These are phyloP conservation scores for Haliaeetus leucogaster DNA, from an alignment of 2,113 vertebrate species.

Conservation along the genomic window DNA sequence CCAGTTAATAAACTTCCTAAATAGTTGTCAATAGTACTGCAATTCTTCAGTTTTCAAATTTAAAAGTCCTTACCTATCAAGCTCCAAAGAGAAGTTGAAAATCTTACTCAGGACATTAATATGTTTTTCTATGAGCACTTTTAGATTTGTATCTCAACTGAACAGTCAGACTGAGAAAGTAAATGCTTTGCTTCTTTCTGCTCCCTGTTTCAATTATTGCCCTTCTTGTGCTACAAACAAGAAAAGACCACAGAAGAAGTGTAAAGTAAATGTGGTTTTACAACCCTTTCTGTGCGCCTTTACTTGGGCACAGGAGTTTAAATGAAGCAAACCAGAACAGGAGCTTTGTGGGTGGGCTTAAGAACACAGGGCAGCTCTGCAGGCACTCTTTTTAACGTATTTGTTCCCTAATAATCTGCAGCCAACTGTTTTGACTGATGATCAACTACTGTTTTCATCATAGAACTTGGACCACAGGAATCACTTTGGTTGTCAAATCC, in stretches of 20 bases:
- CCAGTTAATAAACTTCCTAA: neutral
- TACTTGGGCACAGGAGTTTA: neutral
- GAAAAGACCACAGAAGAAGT: neutral
- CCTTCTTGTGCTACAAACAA: neutral
- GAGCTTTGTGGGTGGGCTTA: neutral
- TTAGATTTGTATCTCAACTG: neutral
- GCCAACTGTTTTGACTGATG: neutral
- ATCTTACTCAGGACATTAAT: neutral
- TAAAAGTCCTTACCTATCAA: neutral
- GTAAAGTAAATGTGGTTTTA: neutral
- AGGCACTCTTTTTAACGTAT: neutral
- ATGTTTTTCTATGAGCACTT: neutral
- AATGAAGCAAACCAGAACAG: neutral
- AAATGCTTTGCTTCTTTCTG: neutral
- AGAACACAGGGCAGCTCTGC: neutral
- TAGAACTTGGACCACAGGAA: neutral
- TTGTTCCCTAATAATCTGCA: neutral
- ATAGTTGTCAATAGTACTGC: neutral
- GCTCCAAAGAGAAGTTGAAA: neutral
- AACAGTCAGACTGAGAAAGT: neutral
- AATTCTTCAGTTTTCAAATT: neutral
- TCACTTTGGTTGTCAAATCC: neutral
- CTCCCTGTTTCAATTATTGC: neutral
- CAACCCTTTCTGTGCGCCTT: neutral
- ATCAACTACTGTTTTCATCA: neutral